Conservation (phyloP, 2,797 vertebrate genomes). For the Sphaeramia orbicularis region DNA sequence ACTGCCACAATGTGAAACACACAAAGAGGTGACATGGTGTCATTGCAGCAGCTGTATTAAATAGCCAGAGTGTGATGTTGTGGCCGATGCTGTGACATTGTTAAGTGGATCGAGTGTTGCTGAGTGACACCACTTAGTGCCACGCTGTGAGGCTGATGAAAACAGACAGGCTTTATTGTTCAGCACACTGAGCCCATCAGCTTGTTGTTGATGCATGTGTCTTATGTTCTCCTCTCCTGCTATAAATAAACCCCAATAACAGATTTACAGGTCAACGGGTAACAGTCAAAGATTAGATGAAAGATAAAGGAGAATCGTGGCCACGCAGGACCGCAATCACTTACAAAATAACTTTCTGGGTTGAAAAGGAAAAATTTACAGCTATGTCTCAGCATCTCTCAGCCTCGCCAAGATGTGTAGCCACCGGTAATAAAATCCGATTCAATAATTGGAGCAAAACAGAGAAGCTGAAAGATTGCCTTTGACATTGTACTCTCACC, state of each 20-base stretch:
- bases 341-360: slow-evolving; percentile 6
- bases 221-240: slow-evolving; percentile 20
- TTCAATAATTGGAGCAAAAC: slow-evolving; percentile 65
- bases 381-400: slow-evolving; percentile 29
- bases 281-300: slow-evolving; percentile 26
- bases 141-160: slow-evolving; percentile 40
- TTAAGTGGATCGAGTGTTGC: slow-evolving; percentile 39
- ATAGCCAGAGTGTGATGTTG: slow-evolving; percentile 55
- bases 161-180: slow-evolving; percentile 48
- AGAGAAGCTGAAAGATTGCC: slow-evolving; percentile 62
- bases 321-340: background rate
- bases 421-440: slow-evolving; percentile 62
- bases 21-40: slow-evolving; percentile 55
- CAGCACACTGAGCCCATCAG: slow-evolving; percentile 39
- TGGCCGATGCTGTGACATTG: slow-evolving; percentile 68
- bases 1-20: slow-evolving; percentile 41
- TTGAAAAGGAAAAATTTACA: slow-evolving; percentile 45
- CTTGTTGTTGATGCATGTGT: slow-evolving; percentile 52
- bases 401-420: slow-evolving; percentile 32
- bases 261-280: slow-evolving; percentile 48
- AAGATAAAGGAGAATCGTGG: slow-evolving; percentile 13
- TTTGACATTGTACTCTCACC: slow-evolving; percentile 71
- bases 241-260: slow-evolving; percentile 56
- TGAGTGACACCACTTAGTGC: slow-evolving; percentile 67
- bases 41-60: slow-evolving; percentile 39